A percentile compares a stretch with the other conserved stretches of the same genome.
These are phyloP conservation scores for Oscheius sp. DNA, from an alignment of 2,888 invertebrate genomes.

Conservation along the genomic window DNA sequence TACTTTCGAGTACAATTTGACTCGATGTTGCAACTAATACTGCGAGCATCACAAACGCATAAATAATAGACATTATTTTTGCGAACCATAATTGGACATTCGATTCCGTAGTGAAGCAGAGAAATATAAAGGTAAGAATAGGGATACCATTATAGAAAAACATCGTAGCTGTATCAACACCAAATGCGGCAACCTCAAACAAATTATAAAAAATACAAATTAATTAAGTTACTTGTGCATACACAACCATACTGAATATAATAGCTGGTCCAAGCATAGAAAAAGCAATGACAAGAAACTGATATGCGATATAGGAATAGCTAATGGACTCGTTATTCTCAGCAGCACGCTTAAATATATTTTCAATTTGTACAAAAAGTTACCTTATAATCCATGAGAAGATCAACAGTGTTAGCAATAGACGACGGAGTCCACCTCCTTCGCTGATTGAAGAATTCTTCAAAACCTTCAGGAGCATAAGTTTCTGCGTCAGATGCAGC, in stretches of 20 bases:
- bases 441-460: slow-evolving; percentile 71
- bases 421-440: slow-evolving; percentile 70
- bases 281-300: slow-evolving; percentile 70
- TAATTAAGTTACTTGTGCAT: slow-evolving; percentile 58
- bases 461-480: slow-evolving; percentile 71
- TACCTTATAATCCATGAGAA: slow-evolving; percentile 69
- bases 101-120: slow-evolving; percentile 67
- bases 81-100: slow-evolving; percentile 74
- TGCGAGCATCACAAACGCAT: slow-evolving; percentile 86
- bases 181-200: slow-evolving; percentile 63
- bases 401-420: slow-evolving; percentile 70
- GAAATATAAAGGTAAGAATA: slow-evolving; percentile 59
- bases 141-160: slow-evolving; percentile 64
- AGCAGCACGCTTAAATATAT: slow-evolving; percentile 50
- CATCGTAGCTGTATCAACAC: slow-evolving; percentile 53
- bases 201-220: not conserved
- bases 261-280: slow-evolving; percentile 70
- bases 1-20: slow-evolving; percentile 67
- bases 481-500: slow-evolving; percentile 73
- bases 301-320: slow-evolving; percentile 67
- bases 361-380: not conserved
- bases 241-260: slow-evolving; percentile 70
- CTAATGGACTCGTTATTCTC: slow-evolving; percentile 69
- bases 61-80: slow-evolving; percentile 79
- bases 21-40: slow-evolving; percentile 77